A percentile compares a stretch with the other conserved stretches of the same genome.
Conservation (phyloP, 2,797 vertebrate genomes). For the Pelodytes ibericus region DNA sequence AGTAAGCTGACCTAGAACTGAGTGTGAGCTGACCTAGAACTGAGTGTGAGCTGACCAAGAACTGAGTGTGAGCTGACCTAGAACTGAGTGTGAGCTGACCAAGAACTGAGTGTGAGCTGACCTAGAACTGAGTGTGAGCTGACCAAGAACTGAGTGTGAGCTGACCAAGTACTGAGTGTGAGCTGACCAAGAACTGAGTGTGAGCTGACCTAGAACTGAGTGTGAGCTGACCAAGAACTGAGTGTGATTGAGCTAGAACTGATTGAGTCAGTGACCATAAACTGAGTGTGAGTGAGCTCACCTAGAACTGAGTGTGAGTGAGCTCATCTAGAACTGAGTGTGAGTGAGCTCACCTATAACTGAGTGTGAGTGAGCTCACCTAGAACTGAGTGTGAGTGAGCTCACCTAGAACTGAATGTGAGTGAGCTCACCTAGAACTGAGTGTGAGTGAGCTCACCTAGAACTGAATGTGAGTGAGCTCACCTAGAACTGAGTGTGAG, state of each 20-base stretch:
- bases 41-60: no score
- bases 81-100: background rate
- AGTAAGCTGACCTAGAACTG: background rate
- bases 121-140: background rate
- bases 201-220: background rate
- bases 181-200: constrained; percentile 1
- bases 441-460: no score
- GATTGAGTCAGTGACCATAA: background rate
- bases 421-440: no score
- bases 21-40: background rate
- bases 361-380: background rate
- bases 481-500: background rate
- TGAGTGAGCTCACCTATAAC: background rate
- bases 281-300: background rate
- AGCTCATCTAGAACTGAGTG: background rate
- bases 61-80: background rate
- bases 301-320: background rate
- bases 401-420: background rate
- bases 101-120: background rate
- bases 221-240: background rate
- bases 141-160: background rate
- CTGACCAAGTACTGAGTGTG: background rate
- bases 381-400: background rate
- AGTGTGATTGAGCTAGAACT: no score
- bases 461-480: background rate